Percentiles rank a stretch among this genome's conserved stretches.
Conservation (phyloP, 2,113 vertebrate species). For the Caloenas nicobarica region DNA sequence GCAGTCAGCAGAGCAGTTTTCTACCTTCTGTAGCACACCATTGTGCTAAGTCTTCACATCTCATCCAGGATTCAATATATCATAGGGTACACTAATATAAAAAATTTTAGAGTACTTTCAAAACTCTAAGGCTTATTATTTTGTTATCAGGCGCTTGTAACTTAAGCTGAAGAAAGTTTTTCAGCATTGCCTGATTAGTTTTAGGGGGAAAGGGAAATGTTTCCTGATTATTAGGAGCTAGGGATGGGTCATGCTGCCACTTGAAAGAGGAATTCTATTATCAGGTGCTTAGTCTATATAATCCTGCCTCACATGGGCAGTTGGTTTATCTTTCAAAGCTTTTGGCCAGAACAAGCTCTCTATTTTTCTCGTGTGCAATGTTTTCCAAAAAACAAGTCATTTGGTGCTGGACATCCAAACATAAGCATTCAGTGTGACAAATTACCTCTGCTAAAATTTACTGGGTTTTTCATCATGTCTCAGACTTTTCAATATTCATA, state of each 20-base stretch:
- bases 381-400: neutral
- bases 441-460: neutral
- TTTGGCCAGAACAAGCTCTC: neutral
- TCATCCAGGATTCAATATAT: neutral
- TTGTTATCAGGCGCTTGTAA: neutral
- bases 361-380: neutral
- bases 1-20: neutral
- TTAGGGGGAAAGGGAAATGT: neutral
- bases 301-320: neutral
- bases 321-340: neutral
- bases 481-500: neutral
- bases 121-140: neutral
- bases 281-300: neutral
- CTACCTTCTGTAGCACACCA: neutral
- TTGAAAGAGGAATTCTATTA: neutral
- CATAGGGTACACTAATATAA: neutral
- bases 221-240: neutral
- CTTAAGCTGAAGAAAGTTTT: neutral
- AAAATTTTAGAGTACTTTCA: neutral
- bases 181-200: neutral
- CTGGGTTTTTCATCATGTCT: neutral
- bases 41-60: neutral
- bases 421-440: neutral
- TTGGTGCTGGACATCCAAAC: neutral
- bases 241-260: neutral